Evolutionary conservation across 2,113 vertebrate species (phyloP).

Genomic region (Microcebus lehilahytsara): DNA sequence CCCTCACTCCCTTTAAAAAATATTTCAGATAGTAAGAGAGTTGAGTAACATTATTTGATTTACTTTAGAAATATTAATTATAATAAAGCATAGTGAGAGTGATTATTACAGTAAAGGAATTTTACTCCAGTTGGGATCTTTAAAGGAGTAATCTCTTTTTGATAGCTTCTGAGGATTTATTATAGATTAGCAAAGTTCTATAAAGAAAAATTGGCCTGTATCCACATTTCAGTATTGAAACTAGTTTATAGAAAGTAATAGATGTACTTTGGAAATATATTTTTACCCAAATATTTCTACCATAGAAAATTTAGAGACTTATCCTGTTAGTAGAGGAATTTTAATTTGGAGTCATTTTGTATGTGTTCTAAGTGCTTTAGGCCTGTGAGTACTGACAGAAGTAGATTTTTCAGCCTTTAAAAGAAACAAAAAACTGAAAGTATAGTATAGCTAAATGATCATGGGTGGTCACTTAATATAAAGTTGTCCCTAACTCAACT

Average conservation of each 20-base stretch:
- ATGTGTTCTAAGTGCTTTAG: not conserved
- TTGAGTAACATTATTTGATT: not conserved
- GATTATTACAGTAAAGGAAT: not conserved
- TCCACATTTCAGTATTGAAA: not conserved
- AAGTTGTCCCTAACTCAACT: not conserved
- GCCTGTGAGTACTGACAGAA: not conserved
- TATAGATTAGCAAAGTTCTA: not conserved
- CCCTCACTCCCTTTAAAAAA: not conserved
- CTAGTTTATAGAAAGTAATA: not conserved
- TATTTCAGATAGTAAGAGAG: not conserved
- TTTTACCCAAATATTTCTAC: not conserved
- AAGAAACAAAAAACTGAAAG: not conserved
- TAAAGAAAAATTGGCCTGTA: not conserved
- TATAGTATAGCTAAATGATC: not conserved
- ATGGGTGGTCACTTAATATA: not conserved
- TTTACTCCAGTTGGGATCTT: not conserved
- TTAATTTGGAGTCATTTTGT: not conserved
- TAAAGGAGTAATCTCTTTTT: not conserved
- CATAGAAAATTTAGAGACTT: not conserved
- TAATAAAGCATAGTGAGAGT: not conserved
- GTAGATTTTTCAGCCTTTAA: not conserved
- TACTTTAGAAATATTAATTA: constrained; percentile 1
- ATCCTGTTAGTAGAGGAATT: not conserved
- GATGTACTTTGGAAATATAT: not conserved
- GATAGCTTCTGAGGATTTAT: not conserved